Evolutionary conservation across 2,797 vertebrate genomes (phyloP).

Genomic region (Coranthus polyacanthus): DNA sequence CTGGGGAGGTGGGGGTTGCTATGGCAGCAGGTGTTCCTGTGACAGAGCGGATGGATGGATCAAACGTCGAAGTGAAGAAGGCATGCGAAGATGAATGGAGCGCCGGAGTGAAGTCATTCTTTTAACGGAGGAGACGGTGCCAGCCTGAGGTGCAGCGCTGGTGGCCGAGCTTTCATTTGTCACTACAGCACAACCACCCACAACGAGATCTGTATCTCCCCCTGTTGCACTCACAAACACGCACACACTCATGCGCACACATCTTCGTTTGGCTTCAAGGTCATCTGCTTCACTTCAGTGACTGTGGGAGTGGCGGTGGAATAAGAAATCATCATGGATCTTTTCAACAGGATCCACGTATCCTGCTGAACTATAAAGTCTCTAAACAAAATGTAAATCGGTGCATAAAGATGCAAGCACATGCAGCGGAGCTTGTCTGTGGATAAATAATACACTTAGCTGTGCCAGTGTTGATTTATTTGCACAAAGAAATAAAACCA

Average conservation of each 20-base stretch:
- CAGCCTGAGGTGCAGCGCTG: slow-evolving; percentile 25
- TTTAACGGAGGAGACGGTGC: slow-evolving; percentile 19
- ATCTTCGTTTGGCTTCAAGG: slow-evolving; percentile 56
- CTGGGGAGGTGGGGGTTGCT: slow-evolving; percentile 51
- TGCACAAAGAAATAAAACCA: no score
- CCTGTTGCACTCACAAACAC: slow-evolving; percentile 17
- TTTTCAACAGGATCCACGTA: slow-evolving; percentile 3
- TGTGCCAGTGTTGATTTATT: no score
- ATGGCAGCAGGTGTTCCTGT: slow-evolving; percentile 64
- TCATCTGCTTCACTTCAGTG: slow-evolving; percentile 36
- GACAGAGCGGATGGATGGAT: slow-evolving; percentile 49
- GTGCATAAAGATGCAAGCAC: neutral
- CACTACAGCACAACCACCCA: slow-evolving; percentile 30
- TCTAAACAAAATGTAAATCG: slow-evolving; percentile 17
- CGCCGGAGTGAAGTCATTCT: slow-evolving; percentile 39
- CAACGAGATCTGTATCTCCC: slow-evolving; percentile 53
- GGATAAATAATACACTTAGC: slow-evolving; percentile 4
- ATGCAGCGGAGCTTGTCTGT: neutral
- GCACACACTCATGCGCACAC: slow-evolving; percentile 1
- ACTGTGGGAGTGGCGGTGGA: slow-evolving; percentile 24
- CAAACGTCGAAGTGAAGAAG: slow-evolving; percentile 31
- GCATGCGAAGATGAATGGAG: slow-evolving; percentile 58
- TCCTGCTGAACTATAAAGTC: slow-evolving; percentile 9
- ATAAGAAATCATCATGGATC: slow-evolving; percentile 21
- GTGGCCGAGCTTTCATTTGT: slow-evolving; percentile 60